A percentile compares a stretch with the other conserved stretches of the same genome.
Evolutionary conservation across 2,797 vertebrate genomes (phyloP).

Genomic region (Acanthis flammea): DNA sequence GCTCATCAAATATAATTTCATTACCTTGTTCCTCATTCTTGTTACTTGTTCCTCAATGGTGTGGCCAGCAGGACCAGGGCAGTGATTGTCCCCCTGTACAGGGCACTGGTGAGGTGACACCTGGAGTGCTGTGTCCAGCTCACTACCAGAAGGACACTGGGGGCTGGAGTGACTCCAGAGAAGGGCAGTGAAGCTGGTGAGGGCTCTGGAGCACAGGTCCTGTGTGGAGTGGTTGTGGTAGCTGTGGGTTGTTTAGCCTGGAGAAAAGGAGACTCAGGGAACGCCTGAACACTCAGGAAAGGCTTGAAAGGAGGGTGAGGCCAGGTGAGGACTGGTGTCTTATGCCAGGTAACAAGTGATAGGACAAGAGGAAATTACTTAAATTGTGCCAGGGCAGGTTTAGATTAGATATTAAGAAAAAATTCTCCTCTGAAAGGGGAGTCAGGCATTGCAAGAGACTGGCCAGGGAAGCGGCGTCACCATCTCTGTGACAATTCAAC

Average conservation of each 20-base stretch:
- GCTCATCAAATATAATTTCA: neutral
- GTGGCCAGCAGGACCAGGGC: neutral
- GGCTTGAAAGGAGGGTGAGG: neutral
- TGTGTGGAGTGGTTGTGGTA: neutral
- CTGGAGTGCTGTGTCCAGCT: accelerated
- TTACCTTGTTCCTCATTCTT: neutral
- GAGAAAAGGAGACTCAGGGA: neutral
- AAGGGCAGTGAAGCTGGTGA: accelerated
- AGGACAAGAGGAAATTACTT: neutral
- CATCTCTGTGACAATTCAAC: neutral
- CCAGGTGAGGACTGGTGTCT: neutral
- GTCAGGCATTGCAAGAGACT: neutral
- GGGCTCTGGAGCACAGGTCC: neutral
- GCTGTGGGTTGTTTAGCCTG: neutral
- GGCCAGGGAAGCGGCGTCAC: neutral
- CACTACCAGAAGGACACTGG: neutral
- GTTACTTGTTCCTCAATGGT: neutral
- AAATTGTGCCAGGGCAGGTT: neutral
- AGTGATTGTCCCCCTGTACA: accelerated
- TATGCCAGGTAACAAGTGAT: neutral
- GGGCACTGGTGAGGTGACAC: accelerated
- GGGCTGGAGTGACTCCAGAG: neutral
- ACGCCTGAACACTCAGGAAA: neutral
- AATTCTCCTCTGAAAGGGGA: neutral
- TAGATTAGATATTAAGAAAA: neutral